Base-by-base conservation (phyloP, 2,888 invertebrate genomes). In the Apantesis nais region DNA sequence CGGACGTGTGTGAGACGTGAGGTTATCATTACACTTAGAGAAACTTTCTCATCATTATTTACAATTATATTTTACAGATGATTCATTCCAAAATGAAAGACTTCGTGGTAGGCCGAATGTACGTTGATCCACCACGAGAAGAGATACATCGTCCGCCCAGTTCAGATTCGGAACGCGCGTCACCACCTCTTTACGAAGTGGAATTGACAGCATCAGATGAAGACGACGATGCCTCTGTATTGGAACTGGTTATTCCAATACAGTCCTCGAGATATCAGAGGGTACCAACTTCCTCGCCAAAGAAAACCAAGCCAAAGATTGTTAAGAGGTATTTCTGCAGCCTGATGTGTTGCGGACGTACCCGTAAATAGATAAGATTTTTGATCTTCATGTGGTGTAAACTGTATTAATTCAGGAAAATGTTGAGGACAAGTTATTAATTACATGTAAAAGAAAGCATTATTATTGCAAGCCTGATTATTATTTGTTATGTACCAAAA, bases 141-240 rank as follows among this genome's bases (percentile, higher is more conserved):
- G 11, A 65, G 44, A 22, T 22, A 9, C 25, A 60, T 44, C 29
- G 44, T 29, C 41, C 25, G 9, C 60, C 25, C 25, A 62, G 41
- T 58, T 68, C 66, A 29, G 69, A 58, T 61, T 80, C 84, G 0
- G 92, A 89, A 55, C 86, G 92, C 0, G 83, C 88, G 0, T 92
- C 93, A 0, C 91, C 94, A 0, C 91, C 92, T 0, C 89, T 94
- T 2, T 92, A 85, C 73, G 94, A 93, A 77, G 90, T 94, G 7
- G 94, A 94, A 70, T 85, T 94, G 5, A 94, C 94, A 0, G 92
- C 94, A 0, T 94, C 94, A 0, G 94, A 94, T 34, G 94, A 95
- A 78, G 95, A 95, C 2, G 94, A 94, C 25, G 94, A 94, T 41
- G 86, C 76, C 0, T 94, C 94, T 0, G 90, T 93, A 0, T 77